A percentile compares a stretch with the other conserved stretches of the same genome.
These are phyloP conservation scores for Cnemophilus loriae DNA, from an alignment of 2,113 vertebrate species.

Conservation along the genomic window DNA sequence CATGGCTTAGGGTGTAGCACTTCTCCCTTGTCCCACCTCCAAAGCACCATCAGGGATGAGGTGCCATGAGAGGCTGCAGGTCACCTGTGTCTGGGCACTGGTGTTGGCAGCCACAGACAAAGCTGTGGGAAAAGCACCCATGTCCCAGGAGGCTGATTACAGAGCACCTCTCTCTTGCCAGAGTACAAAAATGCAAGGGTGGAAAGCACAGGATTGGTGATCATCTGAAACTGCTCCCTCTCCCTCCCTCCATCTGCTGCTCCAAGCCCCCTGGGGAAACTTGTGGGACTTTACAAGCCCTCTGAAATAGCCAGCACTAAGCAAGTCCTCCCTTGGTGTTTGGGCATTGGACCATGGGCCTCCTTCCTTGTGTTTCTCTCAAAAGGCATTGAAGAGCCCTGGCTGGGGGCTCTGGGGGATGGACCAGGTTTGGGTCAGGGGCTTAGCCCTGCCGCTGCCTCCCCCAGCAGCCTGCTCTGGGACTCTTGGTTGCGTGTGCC, in stretches of 20 bases:
- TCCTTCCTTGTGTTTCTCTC: not conserved
- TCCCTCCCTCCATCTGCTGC: not conserved
- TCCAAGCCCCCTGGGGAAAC: not conserved
- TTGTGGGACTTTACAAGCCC: not conserved
- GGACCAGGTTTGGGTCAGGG: rapidly evolving
- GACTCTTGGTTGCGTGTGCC: not conserved
- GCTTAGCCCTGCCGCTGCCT: not conserved
- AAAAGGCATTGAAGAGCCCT: not conserved
- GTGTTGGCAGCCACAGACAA: not conserved
- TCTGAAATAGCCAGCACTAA: not conserved
- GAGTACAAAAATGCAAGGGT: not conserved
- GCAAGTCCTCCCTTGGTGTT: not conserved
- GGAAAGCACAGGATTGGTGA: not conserved
- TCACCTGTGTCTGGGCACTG: not conserved
- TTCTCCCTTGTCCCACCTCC: rapidly evolving
- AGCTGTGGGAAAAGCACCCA: not conserved
- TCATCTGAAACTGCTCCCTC: not conserved
- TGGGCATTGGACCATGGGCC: rapidly evolving
- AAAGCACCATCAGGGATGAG: not conserved
- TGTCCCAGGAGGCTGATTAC: not conserved
- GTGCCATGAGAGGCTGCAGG: not conserved
- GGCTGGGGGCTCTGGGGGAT: rapidly evolving
- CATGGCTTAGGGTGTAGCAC: not conserved
- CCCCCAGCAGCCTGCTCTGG: not conserved
- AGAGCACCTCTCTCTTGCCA: not conserved